Conservation (phyloP, 2,797 vertebrate genomes). For the Lepilemur septentrionalis region DNA sequence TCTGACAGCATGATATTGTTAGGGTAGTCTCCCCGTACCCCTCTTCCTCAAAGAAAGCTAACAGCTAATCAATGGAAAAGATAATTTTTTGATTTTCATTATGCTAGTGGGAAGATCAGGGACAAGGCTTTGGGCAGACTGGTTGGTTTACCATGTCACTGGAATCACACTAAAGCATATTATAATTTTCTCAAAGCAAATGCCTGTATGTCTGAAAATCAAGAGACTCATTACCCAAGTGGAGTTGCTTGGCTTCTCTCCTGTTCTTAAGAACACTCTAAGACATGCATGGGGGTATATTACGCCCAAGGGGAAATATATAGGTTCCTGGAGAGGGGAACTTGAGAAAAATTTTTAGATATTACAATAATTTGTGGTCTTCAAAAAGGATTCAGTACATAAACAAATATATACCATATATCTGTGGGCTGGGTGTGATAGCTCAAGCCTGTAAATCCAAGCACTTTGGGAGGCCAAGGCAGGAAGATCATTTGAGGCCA, state of each 20-base stretch:
- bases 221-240: background rate
- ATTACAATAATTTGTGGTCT: background rate
- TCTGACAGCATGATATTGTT: background rate
- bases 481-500: no score
- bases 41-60: background rate
- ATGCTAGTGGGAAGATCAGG: background rate
- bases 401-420: background rate
- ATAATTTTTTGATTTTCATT: constrained; percentile 2
- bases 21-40: background rate
- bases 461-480: no score
- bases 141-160: background rate
- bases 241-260: background rate
- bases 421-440: no score
- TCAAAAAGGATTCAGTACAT: background rate
- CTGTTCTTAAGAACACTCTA: background rate
- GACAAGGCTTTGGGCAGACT: background rate
- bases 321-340: background rate
- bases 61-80: background rate
- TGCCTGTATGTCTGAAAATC: background rate
- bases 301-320: background rate
- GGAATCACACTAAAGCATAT: background rate
- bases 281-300: background rate
- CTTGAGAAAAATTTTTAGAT: background rate
- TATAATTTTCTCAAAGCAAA: background rate
- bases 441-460: no score